Conservation (phyloP, 2,797 vertebrate species). For the Staurois parvus region DNA sequence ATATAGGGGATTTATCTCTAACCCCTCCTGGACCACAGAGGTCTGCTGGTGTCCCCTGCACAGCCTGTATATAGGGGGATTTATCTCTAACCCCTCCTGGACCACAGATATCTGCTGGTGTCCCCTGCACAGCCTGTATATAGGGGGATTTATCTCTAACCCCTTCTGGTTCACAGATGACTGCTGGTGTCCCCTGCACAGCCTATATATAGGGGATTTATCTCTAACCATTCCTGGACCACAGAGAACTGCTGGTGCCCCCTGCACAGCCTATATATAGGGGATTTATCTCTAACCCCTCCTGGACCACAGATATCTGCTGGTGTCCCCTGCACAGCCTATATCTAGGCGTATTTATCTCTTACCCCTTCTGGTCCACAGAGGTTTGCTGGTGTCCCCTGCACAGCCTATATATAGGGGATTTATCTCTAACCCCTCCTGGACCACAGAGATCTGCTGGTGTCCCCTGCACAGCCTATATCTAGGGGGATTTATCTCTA, state of each 20-base stretch:
- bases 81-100: constrained; percentile 25
- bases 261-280: not conserved
- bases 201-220: no score
- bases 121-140: not conserved
- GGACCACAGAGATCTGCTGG: no score
- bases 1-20: not conserved
- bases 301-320: not conserved
- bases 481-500: no score
- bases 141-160: no score
- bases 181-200: no score
- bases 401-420: no score
- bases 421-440: no score
- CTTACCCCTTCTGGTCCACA: no score
- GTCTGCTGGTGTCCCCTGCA: not conserved
- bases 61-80: not conserved
- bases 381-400: no score
- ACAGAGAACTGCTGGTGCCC: not conserved
- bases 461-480: no score
- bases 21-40: constrained; percentile 2
- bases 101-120: not conserved
- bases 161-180: no score
- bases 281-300: constrained; percentile 29
- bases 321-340: not conserved
- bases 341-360: no score
- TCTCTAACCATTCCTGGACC: constrained; percentile 23